phyloP scores from a whole-genome alignment of 2,797 vertebrate species.

The Sebastes matsubarae region DNA sequence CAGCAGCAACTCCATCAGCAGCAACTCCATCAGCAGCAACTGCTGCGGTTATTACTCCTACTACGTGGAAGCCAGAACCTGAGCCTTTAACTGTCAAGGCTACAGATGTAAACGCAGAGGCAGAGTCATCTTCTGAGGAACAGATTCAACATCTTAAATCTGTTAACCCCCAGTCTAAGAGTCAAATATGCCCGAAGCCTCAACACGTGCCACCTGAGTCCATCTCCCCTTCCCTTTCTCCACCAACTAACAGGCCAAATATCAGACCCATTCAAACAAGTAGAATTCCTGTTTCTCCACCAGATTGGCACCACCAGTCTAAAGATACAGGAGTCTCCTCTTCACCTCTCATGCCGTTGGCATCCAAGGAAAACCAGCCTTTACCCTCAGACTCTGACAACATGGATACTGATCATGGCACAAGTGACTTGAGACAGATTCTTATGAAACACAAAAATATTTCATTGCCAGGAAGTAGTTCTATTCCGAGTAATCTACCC shows the following conservation, averaged over 20 bases:
- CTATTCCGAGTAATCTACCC: slow-evolving; percentile 78
- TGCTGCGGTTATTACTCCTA: slow-evolving; percentile 77
- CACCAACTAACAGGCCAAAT: slow-evolving; percentile 73
- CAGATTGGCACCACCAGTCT: slow-evolving; percentile 88
- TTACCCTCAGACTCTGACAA: slow-evolving; percentile 88
- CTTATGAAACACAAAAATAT: slow-evolving; percentile 93
- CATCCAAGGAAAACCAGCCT: slow-evolving; percentile 75
- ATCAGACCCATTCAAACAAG: slow-evolving; percentile 77
- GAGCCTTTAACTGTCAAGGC: slow-evolving; percentile 56
- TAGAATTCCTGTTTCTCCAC: slow-evolving; percentile 75
- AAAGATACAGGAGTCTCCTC: slow-evolving; percentile 85
- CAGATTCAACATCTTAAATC: slow-evolving; percentile 70
- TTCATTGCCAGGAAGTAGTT: slow-evolving; percentile 75
- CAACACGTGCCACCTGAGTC: slow-evolving; percentile 72
- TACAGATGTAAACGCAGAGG: slow-evolving; percentile 56
- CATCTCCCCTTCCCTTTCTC: slow-evolving; percentile 72
- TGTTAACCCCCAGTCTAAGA: slow-evolving; percentile 70
- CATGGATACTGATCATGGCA: slow-evolving; percentile 85
- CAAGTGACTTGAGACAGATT: slow-evolving; percentile 94
- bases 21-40: slow-evolving; percentile 53
- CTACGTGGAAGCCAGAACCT: slow-evolving; percentile 73
- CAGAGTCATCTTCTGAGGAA: slow-evolving; percentile 67
- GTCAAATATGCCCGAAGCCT: slow-evolving; percentile 70
- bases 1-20: slow-evolving; percentile 58
- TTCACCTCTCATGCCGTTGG: slow-evolving; percentile 75